Conservation (phyloP, 2,797 vertebrate genomes). For the Pseudomugil gertrudae region DNA sequence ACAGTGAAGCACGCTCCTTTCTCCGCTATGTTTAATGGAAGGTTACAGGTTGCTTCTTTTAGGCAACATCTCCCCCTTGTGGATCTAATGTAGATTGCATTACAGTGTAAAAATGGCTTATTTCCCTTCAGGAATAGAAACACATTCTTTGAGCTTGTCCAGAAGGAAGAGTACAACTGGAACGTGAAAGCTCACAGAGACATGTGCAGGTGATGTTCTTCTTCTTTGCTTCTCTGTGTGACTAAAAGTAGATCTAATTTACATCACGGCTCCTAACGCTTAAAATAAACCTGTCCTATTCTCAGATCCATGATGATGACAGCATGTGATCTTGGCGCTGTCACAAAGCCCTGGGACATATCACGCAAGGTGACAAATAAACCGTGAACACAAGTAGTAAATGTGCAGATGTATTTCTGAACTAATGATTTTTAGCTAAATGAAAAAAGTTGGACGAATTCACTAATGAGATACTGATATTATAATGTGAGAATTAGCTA, state of each 20-base stretch:
- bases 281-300: slow-evolving; percentile 17
- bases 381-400: not conserved
- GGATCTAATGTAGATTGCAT: slow-evolving; percentile 55
- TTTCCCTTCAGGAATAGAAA: slow-evolving; percentile 87
- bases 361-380: slow-evolving; percentile 92
- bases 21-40: not conserved
- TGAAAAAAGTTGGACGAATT: not conserved
- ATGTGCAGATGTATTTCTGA: slow-evolving; percentile 8
- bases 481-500: not conserved
- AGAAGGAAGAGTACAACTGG: slow-evolving; percentile 94
- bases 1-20: slow-evolving; percentile 10
- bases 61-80: slow-evolving; percentile 73
- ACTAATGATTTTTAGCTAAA: not conserved
- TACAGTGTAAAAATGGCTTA: slow-evolving; percentile 9
- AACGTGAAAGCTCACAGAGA: slow-evolving; percentile 93
- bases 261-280: not conserved
- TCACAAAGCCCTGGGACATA: slow-evolving; percentile 99
- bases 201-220: slow-evolving; percentile 89
- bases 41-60: slow-evolving; percentile 32
- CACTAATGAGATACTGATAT: not conserved
- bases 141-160: slow-evolving; percentile 96
- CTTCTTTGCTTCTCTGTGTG: not conserved
- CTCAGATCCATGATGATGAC: slow-evolving; percentile 99
- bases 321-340: slow-evolving; percentile 98
- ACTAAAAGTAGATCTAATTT: not conserved